These are phyloP conservation scores for Salvelinus namaycush DNA, from an alignment of 2,113 vertebrate species.

Conservation along the genomic window DNA sequence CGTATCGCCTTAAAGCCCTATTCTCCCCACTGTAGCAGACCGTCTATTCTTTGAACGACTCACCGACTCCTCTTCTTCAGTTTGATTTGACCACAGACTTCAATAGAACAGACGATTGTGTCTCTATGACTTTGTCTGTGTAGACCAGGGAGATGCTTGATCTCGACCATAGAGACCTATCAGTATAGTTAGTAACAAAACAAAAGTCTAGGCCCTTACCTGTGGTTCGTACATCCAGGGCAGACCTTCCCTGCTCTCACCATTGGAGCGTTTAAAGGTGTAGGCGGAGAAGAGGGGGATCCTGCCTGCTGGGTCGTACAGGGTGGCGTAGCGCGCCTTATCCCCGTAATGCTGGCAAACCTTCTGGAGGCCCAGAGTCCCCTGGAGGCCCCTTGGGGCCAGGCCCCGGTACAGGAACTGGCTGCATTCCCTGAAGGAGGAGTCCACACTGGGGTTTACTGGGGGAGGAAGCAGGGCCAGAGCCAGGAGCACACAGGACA, in stretches of 20 bases:
- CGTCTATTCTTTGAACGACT: not conserved
- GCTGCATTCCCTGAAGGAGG: slow-evolving; percentile 19
- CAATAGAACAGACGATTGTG: no score
- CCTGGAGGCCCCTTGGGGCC: not conserved
- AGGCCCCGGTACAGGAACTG: slow-evolving; percentile 17
- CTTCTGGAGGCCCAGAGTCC: slow-evolving; percentile 1
- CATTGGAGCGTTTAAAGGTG: slow-evolving; percentile 45
- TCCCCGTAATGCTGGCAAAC: slow-evolving; percentile 41
- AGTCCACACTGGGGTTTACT: slow-evolving; percentile 11
- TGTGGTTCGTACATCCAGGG: slow-evolving; percentile 55
- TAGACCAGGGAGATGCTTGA: not conserved
- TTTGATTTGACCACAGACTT: no score
- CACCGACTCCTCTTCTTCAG: no score
- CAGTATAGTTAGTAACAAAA: not conserved
- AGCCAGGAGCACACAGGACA: not conserved
- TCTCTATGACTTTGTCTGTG: no score
- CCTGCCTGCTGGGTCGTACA: slow-evolving; percentile 32
- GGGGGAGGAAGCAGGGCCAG: not conserved
- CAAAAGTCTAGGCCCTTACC: slow-evolving; percentile 10
- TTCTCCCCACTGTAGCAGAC: not conserved
- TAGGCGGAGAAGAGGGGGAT: slow-evolving; percentile 43
- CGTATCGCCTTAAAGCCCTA: not conserved
- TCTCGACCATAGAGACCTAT: not conserved
- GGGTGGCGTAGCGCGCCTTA: slow-evolving; percentile 36
- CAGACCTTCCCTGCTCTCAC: slow-evolving; percentile 30